Evolutionary conservation across 2,888 invertebrate genomes (phyloP).

Genomic region (Mesochorus sp.): DNA sequence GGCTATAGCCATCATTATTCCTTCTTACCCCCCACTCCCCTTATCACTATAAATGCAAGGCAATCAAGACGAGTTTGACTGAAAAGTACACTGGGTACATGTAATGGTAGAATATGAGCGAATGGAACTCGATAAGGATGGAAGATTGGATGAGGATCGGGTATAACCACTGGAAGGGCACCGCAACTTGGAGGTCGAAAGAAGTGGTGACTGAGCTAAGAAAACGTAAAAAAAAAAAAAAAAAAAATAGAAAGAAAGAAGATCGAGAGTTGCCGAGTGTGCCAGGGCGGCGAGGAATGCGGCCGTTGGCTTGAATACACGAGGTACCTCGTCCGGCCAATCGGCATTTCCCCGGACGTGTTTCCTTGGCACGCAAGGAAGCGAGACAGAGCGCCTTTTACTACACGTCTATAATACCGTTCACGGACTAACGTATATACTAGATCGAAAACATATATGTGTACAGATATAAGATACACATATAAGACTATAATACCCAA

Average conservation of each 20-base stretch:
- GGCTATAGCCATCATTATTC: neutral
- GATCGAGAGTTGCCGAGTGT: conserved; percentile 56
- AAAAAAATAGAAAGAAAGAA: conserved; percentile 6
- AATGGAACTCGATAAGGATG: neutral
- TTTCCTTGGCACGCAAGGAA: conserved; percentile 57
- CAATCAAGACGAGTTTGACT: conserved; percentile 18
- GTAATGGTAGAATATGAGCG: conserved; percentile 5
- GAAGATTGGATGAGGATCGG: conserved; percentile 15
- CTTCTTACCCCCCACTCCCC: too few species aligned
- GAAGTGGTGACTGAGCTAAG: conserved; percentile 36
- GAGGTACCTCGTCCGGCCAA: conserved; percentile 70
- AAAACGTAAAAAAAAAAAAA: conserved; percentile 20
- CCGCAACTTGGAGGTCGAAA: conserved; percentile 41
- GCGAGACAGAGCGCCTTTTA: conserved; percentile 32
- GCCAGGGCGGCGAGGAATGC: conserved; percentile 71
- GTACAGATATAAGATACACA: too few species aligned
- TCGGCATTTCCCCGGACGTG: conserved; percentile 67
- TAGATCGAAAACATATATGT: neutral
- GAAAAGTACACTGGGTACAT: conserved; percentile 5
- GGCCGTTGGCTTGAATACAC: conserved; percentile 69
- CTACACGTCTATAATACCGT: neutral
- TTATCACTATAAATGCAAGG: conserved; percentile 15
- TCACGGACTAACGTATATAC: neutral
- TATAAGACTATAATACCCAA: conserved; percentile 7
- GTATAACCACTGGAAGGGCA: conserved; percentile 44